A percentile compares a stretch with the other conserved stretches of the same genome.
These are phyloP conservation scores for Progne subis DNA, from an alignment of 2,113 vertebrate species.

Conservation along the genomic window DNA sequence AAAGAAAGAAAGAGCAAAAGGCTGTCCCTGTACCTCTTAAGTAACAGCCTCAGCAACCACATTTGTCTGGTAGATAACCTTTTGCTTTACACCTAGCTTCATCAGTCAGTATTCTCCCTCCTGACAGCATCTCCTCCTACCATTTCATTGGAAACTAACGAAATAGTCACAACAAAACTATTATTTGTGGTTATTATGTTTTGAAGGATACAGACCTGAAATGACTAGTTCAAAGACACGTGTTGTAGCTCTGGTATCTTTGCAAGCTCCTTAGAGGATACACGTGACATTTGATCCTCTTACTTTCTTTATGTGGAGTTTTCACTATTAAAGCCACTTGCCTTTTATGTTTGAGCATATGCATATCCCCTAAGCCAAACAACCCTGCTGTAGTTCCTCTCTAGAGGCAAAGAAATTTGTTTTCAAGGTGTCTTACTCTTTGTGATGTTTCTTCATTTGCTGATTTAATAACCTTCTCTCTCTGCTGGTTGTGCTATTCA, in stretches of 20 bases:
- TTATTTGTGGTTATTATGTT: neutral
- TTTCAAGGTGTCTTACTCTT: constrained; percentile 21
- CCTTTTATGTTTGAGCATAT: constrained; percentile 6
- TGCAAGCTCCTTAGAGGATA: neutral
- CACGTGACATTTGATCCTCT: constrained; percentile 15
- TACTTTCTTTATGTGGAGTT: constrained; percentile 5
- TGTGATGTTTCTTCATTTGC: constrained; percentile 7
- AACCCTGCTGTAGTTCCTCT: neutral
- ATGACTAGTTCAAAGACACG: neutral
- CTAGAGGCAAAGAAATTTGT: neutral
- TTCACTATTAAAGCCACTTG: constrained; percentile 14
- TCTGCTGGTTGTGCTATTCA: neutral
- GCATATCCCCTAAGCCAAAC: constrained; percentile 7
- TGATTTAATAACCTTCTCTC: constrained; percentile 17
- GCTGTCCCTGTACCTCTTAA: neutral
- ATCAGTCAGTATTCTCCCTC: neutral
- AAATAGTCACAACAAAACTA: neutral
- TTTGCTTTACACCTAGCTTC: neutral
- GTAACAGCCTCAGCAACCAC: neutral
- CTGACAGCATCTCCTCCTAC: neutral
- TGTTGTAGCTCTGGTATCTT: neutral
- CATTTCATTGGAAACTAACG: neutral
- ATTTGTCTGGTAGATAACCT: neutral
- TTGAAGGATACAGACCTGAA: neutral
- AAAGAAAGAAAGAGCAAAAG: neutral